Evolutionary conservation across 2,113 vertebrate species (phyloP).

Genomic region (Leucopsar rothschildi): DNA sequence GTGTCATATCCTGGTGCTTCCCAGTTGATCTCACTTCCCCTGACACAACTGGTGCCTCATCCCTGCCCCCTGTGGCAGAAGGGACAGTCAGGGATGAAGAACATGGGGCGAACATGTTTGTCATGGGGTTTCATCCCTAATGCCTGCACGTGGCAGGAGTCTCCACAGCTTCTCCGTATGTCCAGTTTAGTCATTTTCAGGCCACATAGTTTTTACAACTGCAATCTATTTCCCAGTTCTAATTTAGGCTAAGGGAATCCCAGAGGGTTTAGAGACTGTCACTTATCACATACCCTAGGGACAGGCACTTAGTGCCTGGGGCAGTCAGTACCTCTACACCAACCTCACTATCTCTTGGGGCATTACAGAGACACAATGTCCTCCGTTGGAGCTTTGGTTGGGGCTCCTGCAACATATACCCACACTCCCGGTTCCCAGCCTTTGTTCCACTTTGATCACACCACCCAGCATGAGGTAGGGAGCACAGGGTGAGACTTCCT

Average conservation of each 20-base stretch:
- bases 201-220: neutral
- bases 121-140: neutral
- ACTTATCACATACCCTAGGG: fast-evolving
- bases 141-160: neutral
- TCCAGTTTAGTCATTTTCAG: neutral
- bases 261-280: neutral
- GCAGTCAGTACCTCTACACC: neutral
- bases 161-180: neutral
- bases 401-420: neutral
- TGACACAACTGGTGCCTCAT: fast-evolving
- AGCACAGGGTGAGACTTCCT: neutral
- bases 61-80: neutral
- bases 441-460: fast-evolving
- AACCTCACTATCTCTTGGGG: neutral
- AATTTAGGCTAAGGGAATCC: neutral
- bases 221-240: neutral
- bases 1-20: neutral
- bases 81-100: neutral
- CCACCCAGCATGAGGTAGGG: fast-evolving
- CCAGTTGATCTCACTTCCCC: neutral
- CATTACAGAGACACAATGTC: neutral
- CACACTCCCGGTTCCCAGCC: fast-evolving
- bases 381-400: fast-evolving
- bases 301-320: neutral
- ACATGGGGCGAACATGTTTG: fast-evolving